Evolutionary conservation across 2,113 vertebrate genomes (phyloP).

Genomic region (Halichoeres trimaculatus): DNA sequence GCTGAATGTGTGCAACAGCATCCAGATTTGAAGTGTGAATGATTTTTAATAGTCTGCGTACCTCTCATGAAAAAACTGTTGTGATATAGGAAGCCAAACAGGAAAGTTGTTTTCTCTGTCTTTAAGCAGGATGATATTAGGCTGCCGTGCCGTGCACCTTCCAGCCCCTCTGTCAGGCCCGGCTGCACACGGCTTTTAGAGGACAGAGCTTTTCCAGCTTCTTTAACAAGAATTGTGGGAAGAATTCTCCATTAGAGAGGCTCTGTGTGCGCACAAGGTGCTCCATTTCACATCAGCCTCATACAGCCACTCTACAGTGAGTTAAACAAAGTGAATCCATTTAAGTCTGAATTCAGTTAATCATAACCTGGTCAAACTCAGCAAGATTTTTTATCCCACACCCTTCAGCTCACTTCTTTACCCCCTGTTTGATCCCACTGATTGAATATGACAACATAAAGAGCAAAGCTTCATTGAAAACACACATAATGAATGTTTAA

Average conservation of each 20-base stretch:
- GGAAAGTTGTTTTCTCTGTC: slow-evolving; percentile 5
- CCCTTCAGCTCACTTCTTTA: neutral
- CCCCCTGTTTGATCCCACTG: neutral
- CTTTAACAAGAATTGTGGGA: slow-evolving; percentile 20
- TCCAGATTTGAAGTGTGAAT: neutral
- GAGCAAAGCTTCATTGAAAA: too few species aligned
- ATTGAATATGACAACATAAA: neutral
- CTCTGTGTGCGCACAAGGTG: neutral
- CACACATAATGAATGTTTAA: too few species aligned
- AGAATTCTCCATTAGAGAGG: slow-evolving; percentile 15
- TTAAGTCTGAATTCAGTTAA: too few species aligned
- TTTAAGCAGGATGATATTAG: slow-evolving; percentile 20
- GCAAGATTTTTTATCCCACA: neutral
- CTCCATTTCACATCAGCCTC: slow-evolving; percentile 15
- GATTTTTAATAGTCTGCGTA: neutral
- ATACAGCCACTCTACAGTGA: neutral
- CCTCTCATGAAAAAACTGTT: neutral
- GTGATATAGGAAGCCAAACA: neutral
- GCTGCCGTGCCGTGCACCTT: slow-evolving; percentile 61
- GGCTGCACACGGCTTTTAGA: slow-evolving; percentile 59
- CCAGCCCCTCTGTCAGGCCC: slow-evolving; percentile 61
- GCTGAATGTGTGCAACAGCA: neutral
- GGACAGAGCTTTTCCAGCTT: slow-evolving; percentile 36
- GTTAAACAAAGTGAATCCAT: too few species aligned
- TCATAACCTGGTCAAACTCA: neutral